Conservation (phyloP, 1,140 invertebrate species). For the Trichonephila inaurata region DNA sequence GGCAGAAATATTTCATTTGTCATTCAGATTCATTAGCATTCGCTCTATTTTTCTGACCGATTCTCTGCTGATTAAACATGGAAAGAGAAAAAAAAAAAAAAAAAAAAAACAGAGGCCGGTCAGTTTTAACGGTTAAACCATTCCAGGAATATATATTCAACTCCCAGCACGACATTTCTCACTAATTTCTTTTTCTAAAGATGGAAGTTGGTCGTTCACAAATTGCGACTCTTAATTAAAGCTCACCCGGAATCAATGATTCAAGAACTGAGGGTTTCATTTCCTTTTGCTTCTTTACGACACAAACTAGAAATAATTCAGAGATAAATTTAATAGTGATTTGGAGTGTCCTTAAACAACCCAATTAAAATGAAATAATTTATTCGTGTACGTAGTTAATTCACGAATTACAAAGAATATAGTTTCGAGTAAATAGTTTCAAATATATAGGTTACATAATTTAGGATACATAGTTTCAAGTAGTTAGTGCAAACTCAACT, state of each 20-base stretch:
- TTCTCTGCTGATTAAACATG: conserved; percentile 36
- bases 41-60: conserved; percentile 30
- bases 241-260: neutral
- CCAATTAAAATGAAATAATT: too few species aligned
- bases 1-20: conserved; percentile 45
- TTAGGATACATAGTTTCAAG: too few species aligned
- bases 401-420: too few species aligned
- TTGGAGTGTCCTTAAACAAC: too few species aligned
- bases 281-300: neutral
- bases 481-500: too few species aligned
- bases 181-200: neutral
- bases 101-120: neutral
- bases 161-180: neutral
- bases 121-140: neutral
- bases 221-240: conserved; percentile 48
- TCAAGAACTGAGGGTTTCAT: neutral
- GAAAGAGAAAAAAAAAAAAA: neutral
- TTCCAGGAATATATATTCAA: neutral
- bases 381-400: too few species aligned
- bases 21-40: conserved; percentile 60
- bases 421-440: too few species aligned
- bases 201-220: conserved; percentile 44
- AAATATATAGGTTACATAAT: too few species aligned
- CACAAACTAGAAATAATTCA: too few species aligned
- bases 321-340: too few species aligned